These are phyloP conservation scores for Leguminivora glycinivorella DNA, from an alignment of 1,140 invertebrate species.

Conservation along the genomic window DNA sequence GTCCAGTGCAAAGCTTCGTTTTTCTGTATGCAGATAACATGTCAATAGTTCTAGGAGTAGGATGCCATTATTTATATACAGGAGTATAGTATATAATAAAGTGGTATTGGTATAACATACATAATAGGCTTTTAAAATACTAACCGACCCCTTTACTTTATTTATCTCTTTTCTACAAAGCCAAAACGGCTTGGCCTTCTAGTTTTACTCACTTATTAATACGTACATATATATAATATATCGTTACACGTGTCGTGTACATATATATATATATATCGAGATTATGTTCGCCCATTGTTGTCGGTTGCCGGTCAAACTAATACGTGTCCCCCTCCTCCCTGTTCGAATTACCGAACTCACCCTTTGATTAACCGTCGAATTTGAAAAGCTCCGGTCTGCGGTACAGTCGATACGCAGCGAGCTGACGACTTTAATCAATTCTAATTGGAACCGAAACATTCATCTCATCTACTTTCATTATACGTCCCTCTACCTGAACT, in stretches of 20 bases:
- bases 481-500: slow-evolving; percentile 58
- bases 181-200: not conserved
- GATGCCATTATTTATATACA: too few species aligned
- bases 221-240: not conserved
- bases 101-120: too few species aligned
- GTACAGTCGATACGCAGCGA: slow-evolving; percentile 31
- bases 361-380: slow-evolving; percentile 28
- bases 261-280: not conserved
- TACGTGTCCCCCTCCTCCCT: slow-evolving; percentile 15
- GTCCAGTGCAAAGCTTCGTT: too few species aligned
- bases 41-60: too few species aligned
- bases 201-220: not conserved
- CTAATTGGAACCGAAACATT: slow-evolving; percentile 64
- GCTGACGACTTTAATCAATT: slow-evolving; percentile 58
- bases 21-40: too few species aligned
- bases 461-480: slow-evolving; percentile 65
- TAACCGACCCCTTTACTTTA: not conserved
- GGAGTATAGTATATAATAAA: too few species aligned
- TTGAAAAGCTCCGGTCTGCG: slow-evolving; percentile 22
- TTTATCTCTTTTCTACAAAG: not conserved
- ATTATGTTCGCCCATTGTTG: slow-evolving; percentile 21
- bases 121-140: too few species aligned
- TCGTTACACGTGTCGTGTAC: too few species aligned
- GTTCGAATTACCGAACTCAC: slow-evolving; percentile 25
- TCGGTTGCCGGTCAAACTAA: slow-evolving; percentile 21